Evolutionary conservation across 2,113 vertebrate genomes (phyloP).

Genomic region (Lutjanus erythropterus): DNA sequence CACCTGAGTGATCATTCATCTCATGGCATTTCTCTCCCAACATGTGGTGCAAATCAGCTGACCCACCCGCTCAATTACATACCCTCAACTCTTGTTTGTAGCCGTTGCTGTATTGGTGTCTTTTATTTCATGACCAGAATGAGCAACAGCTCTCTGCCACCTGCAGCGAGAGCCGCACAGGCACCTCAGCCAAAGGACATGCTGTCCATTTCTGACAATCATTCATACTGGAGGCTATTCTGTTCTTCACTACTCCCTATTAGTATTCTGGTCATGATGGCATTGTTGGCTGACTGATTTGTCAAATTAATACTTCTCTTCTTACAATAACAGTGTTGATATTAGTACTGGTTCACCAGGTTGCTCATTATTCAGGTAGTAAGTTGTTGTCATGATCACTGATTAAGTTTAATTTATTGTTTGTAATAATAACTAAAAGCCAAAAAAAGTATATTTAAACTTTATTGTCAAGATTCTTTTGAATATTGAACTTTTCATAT

Average conservation of each 20-base stretch:
- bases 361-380: slow-evolving; percentile 4
- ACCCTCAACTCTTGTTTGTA: slow-evolving; percentile 16
- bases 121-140: slow-evolving; percentile 28
- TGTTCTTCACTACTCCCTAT: slow-evolving; percentile 1
- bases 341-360: not conserved
- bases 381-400: slow-evolving; percentile 10
- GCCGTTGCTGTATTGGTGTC: not conserved
- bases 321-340: not conserved
- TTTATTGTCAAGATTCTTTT: slow-evolving; percentile 6
- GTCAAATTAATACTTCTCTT: slow-evolving; percentile 31
- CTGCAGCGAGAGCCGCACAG: slow-evolving; percentile 6
- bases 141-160: slow-evolving; percentile 25
- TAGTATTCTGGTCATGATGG: slow-evolving; percentile 23
- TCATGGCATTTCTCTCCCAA: slow-evolving; percentile 32
- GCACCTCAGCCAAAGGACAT: not conserved
- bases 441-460: not conserved
- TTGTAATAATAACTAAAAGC: slow-evolving; percentile 1
- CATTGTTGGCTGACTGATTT: slow-evolving; percentile 32
- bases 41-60: slow-evolving; percentile 30
- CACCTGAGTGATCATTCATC: slow-evolving; percentile 33
- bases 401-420: not conserved
- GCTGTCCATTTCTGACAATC: slow-evolving; percentile 21
- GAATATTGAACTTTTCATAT: not conserved
- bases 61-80: slow-evolving; percentile 20
- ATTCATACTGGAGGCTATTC: slow-evolving; percentile 2